Evolutionary conservation across 2,888 invertebrate species (phyloP).

Genomic region (Acronicta alni): DNA sequence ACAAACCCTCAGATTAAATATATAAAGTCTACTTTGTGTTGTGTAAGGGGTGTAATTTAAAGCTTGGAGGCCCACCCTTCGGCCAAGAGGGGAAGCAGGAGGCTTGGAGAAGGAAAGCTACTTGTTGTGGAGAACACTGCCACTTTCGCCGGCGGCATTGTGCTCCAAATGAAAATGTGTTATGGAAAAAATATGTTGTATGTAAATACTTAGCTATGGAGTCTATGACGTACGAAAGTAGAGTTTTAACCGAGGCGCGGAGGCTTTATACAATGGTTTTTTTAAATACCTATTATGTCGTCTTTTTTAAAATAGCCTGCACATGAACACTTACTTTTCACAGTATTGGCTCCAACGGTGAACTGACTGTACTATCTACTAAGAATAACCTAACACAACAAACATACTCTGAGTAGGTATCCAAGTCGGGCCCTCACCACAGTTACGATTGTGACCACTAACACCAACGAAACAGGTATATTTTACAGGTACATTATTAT

Average conservation of each 20-base stretch:
- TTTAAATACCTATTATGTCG: no score
- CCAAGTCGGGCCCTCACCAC: no score
- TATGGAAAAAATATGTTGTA: slow-evolving; percentile 38
- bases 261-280: no score
- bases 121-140: slow-evolving; percentile 72
- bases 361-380: no score
- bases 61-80: slow-evolving; percentile 50
- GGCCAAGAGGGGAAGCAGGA: slow-evolving; percentile 47
- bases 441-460: no score
- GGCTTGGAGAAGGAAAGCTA: slow-evolving; percentile 68
- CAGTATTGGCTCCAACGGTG: no score
- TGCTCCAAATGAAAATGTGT: slow-evolving; percentile 56
- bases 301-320: no score
- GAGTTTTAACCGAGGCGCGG: neutral
- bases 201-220: slow-evolving; percentile 25
- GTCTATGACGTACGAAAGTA: neutral
- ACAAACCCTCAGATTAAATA: slow-evolving; percentile 20
- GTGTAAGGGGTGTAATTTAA: slow-evolving; percentile 59
- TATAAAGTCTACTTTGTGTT: slow-evolving; percentile 43
- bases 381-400: no score
- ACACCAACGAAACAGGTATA: no score
- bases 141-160: slow-evolving; percentile 70
- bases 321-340: no score
- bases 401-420: no score
- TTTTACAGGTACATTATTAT: no score